Evolutionary conservation across 2,113 vertebrate genomes (phyloP).

Genomic region (Tupaia chinensis): DNA sequence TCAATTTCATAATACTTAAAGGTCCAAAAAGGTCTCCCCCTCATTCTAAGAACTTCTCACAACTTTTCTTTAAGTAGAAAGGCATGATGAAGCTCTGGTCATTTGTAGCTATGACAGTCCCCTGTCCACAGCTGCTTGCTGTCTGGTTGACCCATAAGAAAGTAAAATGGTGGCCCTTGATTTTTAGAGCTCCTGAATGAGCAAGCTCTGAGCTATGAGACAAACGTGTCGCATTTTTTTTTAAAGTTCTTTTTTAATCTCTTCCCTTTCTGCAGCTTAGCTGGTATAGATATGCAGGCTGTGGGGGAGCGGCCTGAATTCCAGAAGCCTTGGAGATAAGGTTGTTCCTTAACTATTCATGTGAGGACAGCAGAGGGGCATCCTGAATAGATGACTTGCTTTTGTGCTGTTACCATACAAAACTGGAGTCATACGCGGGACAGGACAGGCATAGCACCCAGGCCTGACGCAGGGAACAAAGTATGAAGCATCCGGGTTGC

Average conservation of each 20-base stretch:
- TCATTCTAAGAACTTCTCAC: background rate
- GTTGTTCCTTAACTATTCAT: background rate
- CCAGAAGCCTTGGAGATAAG: background rate
- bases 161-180: background rate
- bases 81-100: background rate
- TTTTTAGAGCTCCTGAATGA: background rate
- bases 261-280: background rate
- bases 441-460: background rate
- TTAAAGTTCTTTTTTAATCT: background rate
- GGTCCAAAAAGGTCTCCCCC: background rate
- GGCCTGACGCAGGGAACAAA: background rate
- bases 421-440: background rate
- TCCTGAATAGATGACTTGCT: background rate
- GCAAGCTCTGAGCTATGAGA: background rate
- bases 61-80: background rate
- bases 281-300: background rate
- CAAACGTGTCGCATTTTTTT: background rate
- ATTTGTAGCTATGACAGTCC: background rate
- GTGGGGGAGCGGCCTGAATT: too few relatives aligned
- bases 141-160: background rate
- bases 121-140: background rate
- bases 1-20: background rate
- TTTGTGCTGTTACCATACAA: background rate
- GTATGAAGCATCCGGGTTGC: background rate
- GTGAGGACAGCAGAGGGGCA: background rate